Evolutionary conservation across 2,888 invertebrate species (phyloP).

Genomic region (Drosophila melanosoma): DNA sequence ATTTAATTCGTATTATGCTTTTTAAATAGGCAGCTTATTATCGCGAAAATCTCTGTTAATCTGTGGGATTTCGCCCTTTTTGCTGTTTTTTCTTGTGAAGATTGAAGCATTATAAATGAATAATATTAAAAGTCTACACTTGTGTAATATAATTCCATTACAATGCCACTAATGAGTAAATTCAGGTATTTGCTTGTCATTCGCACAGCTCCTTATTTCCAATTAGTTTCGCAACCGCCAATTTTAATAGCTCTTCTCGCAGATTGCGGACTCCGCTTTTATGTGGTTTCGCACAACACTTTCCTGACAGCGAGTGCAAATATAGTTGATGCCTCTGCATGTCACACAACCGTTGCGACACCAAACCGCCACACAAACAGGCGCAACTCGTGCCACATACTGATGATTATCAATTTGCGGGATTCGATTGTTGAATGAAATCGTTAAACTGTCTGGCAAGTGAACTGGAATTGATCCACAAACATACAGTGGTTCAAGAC

Average conservation of each 20-base stretch:
- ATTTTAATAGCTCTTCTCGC: conserved; percentile 32
- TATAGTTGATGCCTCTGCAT: conserved; percentile 35
- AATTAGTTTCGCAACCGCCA: conserved; percentile 19
- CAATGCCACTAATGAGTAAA: background rate
- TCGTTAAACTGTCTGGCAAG: conserved; percentile 43
- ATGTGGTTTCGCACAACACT: conserved; percentile 29
- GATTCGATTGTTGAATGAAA: conserved; percentile 55
- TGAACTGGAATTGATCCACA: conserved; percentile 8
- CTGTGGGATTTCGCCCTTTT: conserved; percentile 20
- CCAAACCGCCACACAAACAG: background rate
- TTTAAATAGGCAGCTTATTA: conserved; percentile 36
- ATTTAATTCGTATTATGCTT: conserved; percentile 59
- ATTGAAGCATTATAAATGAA: background rate
- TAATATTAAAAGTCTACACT: background rate
- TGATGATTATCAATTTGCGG: conserved; percentile 71
- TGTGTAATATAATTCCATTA: background rate
- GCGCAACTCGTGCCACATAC: conserved; percentile 22
- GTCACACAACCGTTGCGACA: conserved; percentile 4
- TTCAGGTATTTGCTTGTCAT: conserved; percentile 14
- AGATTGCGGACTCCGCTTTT: conserved; percentile 30
- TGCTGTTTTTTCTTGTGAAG: background rate
- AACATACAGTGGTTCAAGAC: conserved; percentile 8
- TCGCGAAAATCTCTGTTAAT: conserved; percentile 33
- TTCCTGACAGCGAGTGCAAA: conserved; percentile 30
- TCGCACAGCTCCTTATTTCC: background rate